A percentile compares a stretch with the other conserved stretches of the same genome.
phyloP scores from a whole-genome alignment of 2,797 vertebrate species.

The Echiichthys vipera region DNA sequence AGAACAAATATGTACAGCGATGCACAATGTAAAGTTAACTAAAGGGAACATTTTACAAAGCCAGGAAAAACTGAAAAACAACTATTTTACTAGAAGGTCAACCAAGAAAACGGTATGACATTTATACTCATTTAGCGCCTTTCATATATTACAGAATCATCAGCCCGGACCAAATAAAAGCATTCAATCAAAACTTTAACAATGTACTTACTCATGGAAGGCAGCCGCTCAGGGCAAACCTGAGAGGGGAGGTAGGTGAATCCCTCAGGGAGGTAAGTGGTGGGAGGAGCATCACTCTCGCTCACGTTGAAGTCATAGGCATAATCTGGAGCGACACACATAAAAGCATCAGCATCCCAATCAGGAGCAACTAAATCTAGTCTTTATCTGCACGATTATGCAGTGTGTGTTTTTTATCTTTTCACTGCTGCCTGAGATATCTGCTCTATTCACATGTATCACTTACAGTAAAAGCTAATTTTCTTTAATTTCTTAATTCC shows the following conservation, averaged over 20 bases:
- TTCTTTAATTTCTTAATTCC: not conserved
- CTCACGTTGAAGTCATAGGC: slow-evolving; percentile 93
- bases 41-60: not conserved
- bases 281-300: slow-evolving; percentile 88
- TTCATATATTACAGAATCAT: not conserved
- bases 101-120: not conserved
- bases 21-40: slow-evolving; percentile 1
- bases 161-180: not conserved
- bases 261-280: slow-evolving; percentile 93
- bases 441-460: not conserved
- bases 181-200: not conserved
- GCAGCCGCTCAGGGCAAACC: slow-evolving; percentile 92
- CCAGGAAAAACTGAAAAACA: not conserved
- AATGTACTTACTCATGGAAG: slow-evolving; percentile 91
- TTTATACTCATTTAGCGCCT: not conserved
- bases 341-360: not conserved
- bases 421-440: not conserved
- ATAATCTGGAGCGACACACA: slow-evolving; percentile 86
- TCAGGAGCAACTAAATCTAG: not conserved
- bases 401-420: not conserved
- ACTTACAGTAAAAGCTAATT: not conserved
- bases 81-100: not conserved
- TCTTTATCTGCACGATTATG: not conserved
- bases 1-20: slow-evolving; percentile 20
- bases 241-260: slow-evolving; percentile 93